A percentile compares a stretch with the other conserved stretches of the same genome.
phyloP scores from a whole-genome alignment of 2,113 vertebrate genomes.

The Coptodon rendalli region DNA sequence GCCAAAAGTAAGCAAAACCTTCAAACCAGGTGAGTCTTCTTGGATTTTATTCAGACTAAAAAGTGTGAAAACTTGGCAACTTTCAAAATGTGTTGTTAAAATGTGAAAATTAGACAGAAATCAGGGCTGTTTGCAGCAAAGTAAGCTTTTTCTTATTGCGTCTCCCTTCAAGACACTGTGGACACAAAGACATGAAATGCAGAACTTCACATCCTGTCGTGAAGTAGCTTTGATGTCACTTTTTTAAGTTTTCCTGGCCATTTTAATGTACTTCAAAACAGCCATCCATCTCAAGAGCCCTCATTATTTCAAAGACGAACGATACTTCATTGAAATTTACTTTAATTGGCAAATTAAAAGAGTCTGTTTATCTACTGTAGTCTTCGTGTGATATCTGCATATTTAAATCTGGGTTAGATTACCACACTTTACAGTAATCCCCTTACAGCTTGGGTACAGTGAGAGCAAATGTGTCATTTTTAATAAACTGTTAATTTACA shows the following conservation, averaged over 20 bases:
- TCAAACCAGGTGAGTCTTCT: neutral
- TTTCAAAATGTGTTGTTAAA: neutral
- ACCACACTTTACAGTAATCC: neutral
- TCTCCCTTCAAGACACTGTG: neutral
- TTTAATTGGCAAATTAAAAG: neutral
- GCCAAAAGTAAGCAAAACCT: neutral
- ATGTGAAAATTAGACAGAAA: neutral
- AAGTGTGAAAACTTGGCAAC: neutral
- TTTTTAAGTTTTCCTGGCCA: neutral
- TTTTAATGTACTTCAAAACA: neutral
- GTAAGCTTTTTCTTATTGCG: rapidly evolving
- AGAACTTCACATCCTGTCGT: neutral
- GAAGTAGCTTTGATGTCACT: neutral
- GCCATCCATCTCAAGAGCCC: neutral
- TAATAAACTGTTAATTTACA: neutral
- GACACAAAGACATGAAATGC: neutral
- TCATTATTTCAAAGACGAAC: neutral
- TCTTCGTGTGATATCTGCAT: neutral
- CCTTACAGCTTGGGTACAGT: neutral
- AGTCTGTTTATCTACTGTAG: neutral
- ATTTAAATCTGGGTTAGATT: neutral
- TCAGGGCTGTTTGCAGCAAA: neutral
- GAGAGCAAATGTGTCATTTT: neutral
- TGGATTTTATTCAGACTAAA: neutral
- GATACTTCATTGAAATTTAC: neutral